Percentiles rank a stretch among this genome's conserved stretches.
These are phyloP conservation scores for Biston betularia DNA, from an alignment of 2,888 invertebrate species.

Conservation along the genomic window DNA sequence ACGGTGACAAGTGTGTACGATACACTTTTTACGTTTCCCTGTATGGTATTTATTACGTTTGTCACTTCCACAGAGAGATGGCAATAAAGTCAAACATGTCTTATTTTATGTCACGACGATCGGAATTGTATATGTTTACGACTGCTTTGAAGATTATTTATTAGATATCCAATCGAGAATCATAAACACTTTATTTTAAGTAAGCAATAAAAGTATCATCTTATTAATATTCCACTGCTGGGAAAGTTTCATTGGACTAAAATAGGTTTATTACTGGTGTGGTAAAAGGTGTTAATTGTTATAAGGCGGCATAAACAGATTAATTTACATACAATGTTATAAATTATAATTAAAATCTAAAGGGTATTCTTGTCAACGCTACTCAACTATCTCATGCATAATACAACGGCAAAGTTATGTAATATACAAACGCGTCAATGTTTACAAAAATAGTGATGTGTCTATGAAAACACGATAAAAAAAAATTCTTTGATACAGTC, in stretches of 20 bases:
- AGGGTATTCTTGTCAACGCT: constrained; percentile 17
- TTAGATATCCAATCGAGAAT: constrained; percentile 50
- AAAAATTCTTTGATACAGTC: constrained; percentile 43
- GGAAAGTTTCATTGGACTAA: constrained; percentile 34
- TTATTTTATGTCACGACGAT: constrained; percentile 60
- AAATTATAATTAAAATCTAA: constrained; percentile 23
- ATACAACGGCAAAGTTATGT: constrained; percentile 25
- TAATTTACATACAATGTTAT: constrained; percentile 31
- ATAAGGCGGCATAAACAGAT: constrained; percentile 10
- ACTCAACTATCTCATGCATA: constrained; percentile 22
- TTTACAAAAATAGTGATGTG: constrained; percentile 33
- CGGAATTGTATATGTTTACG: constrained; percentile 60
- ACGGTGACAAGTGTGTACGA: constrained; percentile 72
- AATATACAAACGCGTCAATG: constrained; percentile 26
- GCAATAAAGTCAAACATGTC: constrained; percentile 67
- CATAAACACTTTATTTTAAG: constrained; percentile 54
- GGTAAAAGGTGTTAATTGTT: constrained; percentile 31
- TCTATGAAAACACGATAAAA: constrained; percentile 31
- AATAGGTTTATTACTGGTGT: constrained; percentile 30
- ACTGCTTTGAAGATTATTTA: constrained; percentile 63
- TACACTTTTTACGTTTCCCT: constrained; percentile 73
- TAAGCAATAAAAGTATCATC: constrained; percentile 41
- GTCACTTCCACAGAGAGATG: constrained; percentile 65
- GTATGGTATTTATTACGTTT: constrained; percentile 74
- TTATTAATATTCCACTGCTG: constrained; percentile 39